Evolutionary conservation across 2,113 vertebrate genomes (phyloP), one percentile per base, ranked within the genome.

Genomic region (Lophotis ruficrista): DNA sequence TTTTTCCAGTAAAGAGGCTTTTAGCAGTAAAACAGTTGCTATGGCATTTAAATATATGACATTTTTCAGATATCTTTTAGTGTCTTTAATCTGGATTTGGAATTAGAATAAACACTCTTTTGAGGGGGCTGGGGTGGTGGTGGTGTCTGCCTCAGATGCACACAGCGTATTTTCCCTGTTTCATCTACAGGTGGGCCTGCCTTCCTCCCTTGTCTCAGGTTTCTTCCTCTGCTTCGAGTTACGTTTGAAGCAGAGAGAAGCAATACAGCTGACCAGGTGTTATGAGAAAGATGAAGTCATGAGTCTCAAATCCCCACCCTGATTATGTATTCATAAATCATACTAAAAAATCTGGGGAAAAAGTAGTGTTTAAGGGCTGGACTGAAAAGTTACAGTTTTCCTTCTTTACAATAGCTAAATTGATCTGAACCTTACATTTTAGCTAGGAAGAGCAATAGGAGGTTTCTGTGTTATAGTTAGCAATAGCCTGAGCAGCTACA

Each of bases 101-200:
- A 83, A 28, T 79, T 56, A 38, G 19, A 58, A 79, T 60, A 72
- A 69, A 87, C 51, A 54, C 0, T 18, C 12, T 43, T 72, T 51
- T 0, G 2, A 1, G 5, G 10, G 8, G 11, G 4, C 2, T 20
- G 15, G 30, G 7, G 31, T 7, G 9, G 22, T 69, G 70, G 37
- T 23, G 43, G 18, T 58, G 33, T 35, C 80, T 66, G 37, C 37
- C 37, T 86, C 41, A 24, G 23, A 76, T 7, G 9, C 30, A 21
- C 62, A 23, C 22, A 27, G 14, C 16, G 7, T 0, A 0, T 23
- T 18, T 4, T 37, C 3, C 0, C 5, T 41, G 28, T 51, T 68
- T 41, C 31, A 9, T 45, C 24, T 71, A 2, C 28, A 66, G 65
- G 65, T 43, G 73, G 54, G 31, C n/a, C 51, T 71, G 56, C 48